Percentiles rank a stretch among this genome's conserved stretches.
phyloP scores from a whole-genome alignment of 1,140 invertebrate species.

The Caerostris darwini region DNA sequence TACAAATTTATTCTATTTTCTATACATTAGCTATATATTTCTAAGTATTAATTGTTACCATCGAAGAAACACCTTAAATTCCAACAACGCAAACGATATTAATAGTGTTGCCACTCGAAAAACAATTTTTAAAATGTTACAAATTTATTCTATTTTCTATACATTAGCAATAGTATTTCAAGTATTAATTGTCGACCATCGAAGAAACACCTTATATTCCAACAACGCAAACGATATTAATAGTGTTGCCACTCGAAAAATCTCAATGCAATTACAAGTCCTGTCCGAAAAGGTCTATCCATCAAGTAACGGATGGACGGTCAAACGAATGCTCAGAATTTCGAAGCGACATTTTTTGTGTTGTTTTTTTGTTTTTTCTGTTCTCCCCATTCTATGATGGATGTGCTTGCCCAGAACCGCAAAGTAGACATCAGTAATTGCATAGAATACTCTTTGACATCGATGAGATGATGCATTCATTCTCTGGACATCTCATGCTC shows the following conservation, averaged over 20 bases:
- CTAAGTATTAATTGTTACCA: too few relatives aligned
- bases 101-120: constrained; percentile 47
- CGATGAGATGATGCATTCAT: constrained; percentile 5
- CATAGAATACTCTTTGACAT: background rate
- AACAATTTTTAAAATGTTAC: too few relatives aligned
- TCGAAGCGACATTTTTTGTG: background rate
- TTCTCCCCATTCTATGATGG: constrained; percentile 2
- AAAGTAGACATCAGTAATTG: constrained; percentile 23
- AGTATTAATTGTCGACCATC: too few relatives aligned
- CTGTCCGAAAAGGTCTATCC: constrained; percentile 59
- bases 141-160: too few relatives aligned
- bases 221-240: constrained; percentile 12
- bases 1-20: too few relatives aligned
- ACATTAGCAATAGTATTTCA: too few relatives aligned
- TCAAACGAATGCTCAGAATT: constrained; percentile 53
- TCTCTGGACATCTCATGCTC: background rate
- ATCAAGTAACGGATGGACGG: constrained; percentile 66
- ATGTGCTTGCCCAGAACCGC: constrained; percentile 37
- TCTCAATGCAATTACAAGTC: constrained; percentile 67
- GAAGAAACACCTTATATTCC: too few relatives aligned
- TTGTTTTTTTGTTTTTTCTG: background rate
- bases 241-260: constrained; percentile 38
- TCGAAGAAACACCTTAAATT: background rate
- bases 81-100: constrained; percentile 5
- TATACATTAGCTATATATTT: too few relatives aligned